These are phyloP conservation scores for Conomelus anceps DNA, from an alignment of 2,888 invertebrate species.

Conservation along the genomic window DNA sequence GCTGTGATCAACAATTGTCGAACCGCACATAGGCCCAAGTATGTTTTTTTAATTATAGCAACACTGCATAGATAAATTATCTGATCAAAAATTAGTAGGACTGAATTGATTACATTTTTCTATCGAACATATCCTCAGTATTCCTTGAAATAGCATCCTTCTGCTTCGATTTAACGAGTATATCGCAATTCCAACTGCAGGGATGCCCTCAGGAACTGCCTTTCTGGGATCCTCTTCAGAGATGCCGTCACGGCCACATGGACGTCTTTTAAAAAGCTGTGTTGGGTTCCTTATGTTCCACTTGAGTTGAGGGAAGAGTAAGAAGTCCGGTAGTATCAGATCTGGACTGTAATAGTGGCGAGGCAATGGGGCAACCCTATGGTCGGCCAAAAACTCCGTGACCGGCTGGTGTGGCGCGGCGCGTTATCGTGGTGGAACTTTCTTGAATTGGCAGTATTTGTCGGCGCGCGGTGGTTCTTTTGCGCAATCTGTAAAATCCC, in stretches of 20 bases:
- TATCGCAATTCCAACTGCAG: not conserved
- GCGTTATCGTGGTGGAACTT: not conserved
- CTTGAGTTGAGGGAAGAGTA: too few species aligned
- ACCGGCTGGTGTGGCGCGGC: not conserved
- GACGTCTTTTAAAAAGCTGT: not conserved
- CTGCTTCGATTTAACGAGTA: too few species aligned
- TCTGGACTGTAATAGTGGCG: too few species aligned
- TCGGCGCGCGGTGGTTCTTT: too few species aligned
- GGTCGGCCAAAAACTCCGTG: too few species aligned
- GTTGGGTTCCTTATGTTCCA: not conserved
- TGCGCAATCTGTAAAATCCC: too few species aligned
- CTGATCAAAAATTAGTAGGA: too few species aligned
- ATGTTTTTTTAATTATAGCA: slow-evolving; percentile 26
- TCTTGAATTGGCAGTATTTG: not conserved
- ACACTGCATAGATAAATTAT: not conserved
- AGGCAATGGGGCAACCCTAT: too few species aligned
- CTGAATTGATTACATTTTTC: too few species aligned
- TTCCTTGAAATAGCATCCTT: too few species aligned
- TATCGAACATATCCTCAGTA: too few species aligned
- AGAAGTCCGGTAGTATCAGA: too few species aligned
- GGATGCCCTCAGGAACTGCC: not conserved
- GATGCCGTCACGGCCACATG: not conserved
- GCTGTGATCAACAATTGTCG: slow-evolving; percentile 84
- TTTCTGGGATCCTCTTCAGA: not conserved
- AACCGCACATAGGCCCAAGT: slow-evolving; percentile 90